Base-by-base conservation (phyloP, 2,113 vertebrate genomes). In the Eolophus roseicapilla region DNA sequence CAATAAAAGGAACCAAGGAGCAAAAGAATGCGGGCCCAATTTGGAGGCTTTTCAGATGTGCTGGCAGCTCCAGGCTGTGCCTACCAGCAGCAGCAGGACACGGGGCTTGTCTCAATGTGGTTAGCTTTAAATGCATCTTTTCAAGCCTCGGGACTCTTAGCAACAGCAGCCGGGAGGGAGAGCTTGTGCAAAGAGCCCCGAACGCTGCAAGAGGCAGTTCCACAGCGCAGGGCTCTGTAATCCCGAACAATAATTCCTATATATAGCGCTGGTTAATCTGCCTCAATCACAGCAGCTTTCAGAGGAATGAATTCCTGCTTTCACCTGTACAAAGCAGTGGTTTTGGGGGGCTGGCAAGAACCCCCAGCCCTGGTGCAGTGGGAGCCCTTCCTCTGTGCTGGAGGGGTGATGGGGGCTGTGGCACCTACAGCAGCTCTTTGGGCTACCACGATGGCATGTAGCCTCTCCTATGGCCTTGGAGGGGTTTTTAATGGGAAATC, bases 61-160 rank as follows among this genome's bases (percentile, higher is more conserved):
- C 82, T 53, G 93, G 93, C 85, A 90, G 92, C 90, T 46, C 70
- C 46, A 4, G 82, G 47, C 71, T 39, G 35, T 50, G 80, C 89
- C 60, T 9, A 12, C 55, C 71, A 53, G 83, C 83, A 60, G 86
- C 94, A 88, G 88, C 94, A 49, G 94, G 82, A 43, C 86, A 15
- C 86, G 14, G 86, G 90, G 52, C 94, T 57, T 17, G 75, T 69
- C 90, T 94, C 96, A 17, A 10, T 11, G 91, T 28, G 71, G 74
- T 97, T 85, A 64, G 81, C 50, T 90, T 64, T 78, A 89, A 94
- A 96, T 59, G 95, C 75, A 52, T 95, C 96, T 89, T 97, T 97
- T 92, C 93, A 90, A 92, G 90, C 90, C 28, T 67, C 6, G 64
- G 96, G 93, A 96, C 90, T 6, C 96, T 78, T 92, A 93, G 96